These are phyloP conservation scores for Quiscalus mexicanus DNA, from an alignment of 2,113 vertebrate species.

Conservation along the genomic window DNA sequence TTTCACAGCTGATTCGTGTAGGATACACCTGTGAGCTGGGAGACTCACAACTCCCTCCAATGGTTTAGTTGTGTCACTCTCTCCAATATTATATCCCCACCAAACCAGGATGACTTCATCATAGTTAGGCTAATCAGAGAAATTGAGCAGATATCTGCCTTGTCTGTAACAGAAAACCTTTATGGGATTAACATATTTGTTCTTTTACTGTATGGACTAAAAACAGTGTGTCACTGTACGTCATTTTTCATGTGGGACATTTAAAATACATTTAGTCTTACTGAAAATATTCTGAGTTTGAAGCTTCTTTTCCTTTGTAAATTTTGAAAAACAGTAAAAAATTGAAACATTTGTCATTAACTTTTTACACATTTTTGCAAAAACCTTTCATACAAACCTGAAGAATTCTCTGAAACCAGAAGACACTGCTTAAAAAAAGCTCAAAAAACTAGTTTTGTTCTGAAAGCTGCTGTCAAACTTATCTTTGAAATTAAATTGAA, in stretches of 20 bases:
- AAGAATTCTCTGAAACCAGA: not conserved
- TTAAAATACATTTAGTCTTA: not conserved
- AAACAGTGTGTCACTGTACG: not conserved
- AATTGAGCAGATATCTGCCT: not conserved
- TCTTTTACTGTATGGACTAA: not conserved
- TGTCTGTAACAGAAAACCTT: not conserved
- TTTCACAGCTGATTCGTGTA: not conserved
- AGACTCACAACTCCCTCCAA: not conserved
- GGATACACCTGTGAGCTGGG: not conserved
- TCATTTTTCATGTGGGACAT: not conserved
- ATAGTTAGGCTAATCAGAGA: not conserved
- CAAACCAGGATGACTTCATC: not conserved
- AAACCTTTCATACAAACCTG: accelerated
- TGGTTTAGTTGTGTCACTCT: not conserved
- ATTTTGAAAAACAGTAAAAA: not conserved
- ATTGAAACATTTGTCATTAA: not conserved
- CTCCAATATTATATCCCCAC: not conserved
- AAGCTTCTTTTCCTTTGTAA: not conserved
- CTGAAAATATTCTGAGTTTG: not conserved
- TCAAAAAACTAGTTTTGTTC: not conserved
- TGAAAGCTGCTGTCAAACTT: not conserved
- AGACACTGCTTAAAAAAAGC: not conserved
- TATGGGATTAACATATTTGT: not conserved
- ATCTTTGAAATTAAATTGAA: not conserved
- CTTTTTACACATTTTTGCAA: not conserved